Percentiles rank a stretch among this genome's conserved stretches.
Evolutionary conservation across 2,113 vertebrate species (phyloP).

Genomic region (Dicentrarchus labrax): DNA sequence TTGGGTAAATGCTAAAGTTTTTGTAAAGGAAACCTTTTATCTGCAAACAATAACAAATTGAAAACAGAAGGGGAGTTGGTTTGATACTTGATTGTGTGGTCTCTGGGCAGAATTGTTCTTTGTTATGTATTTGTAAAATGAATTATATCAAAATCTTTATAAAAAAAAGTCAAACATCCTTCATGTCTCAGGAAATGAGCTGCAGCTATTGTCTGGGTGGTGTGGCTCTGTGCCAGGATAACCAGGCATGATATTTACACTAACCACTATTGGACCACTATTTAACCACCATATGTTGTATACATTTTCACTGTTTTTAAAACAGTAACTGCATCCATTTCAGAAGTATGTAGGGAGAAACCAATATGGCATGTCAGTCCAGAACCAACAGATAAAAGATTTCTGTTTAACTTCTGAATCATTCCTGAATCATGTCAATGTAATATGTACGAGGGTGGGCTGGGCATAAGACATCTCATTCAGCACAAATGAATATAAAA

Average conservation of each 20-base stretch:
- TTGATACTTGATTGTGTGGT: conserved; percentile 66
- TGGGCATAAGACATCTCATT: not conserved
- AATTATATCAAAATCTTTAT: conserved; percentile 29
- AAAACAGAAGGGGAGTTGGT: conserved; percentile 59
- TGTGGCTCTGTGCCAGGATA: conserved; percentile 48
- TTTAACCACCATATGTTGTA: conserved; percentile 46
- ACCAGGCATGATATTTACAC: conserved; percentile 59
- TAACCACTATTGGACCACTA: conserved; percentile 34
- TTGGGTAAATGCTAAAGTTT: conserved; percentile 54
- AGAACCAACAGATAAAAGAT: not conserved
- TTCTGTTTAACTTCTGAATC: not conserved
- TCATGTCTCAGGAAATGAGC: conserved; percentile 42
- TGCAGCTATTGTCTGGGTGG: conserved; percentile 54
- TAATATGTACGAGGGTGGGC: not conserved
- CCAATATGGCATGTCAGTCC: not conserved
- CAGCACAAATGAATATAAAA: conserved; percentile 1
- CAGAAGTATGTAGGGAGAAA: conserved; percentile 26
- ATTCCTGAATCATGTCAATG: not conserved
- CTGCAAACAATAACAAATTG: conserved; percentile 71
- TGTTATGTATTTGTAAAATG: conserved; percentile 53
- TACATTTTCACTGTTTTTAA: conserved; percentile 41
- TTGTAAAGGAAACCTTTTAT: conserved; percentile 72
- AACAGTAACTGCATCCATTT: conserved; percentile 27
- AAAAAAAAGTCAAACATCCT: conserved; percentile 52
- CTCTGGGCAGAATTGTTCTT: conserved; percentile 39